Evolutionary conservation across 2,797 vertebrate genomes (phyloP).

Genomic region (Sphenodon punctatus): DNA sequence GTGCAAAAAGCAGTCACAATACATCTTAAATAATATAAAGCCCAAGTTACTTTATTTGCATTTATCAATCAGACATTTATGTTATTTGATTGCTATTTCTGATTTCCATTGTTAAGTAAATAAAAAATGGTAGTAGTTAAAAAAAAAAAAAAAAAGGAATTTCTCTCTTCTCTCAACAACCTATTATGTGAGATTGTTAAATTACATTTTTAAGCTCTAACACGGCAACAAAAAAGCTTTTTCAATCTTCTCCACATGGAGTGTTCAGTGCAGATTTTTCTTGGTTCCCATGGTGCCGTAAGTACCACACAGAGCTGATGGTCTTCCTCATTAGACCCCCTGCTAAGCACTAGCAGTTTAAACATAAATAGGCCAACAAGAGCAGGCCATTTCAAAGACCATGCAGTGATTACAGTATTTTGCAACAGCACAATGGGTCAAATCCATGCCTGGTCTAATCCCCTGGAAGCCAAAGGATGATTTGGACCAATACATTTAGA

Average conservation of each 20-base stretch:
- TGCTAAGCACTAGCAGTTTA: neutral
- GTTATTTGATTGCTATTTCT: too few species aligned
- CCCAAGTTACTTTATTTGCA: too few species aligned
- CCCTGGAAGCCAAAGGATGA: neutral
- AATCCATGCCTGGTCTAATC: neutral
- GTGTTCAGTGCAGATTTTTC: neutral
- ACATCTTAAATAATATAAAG: too few species aligned
- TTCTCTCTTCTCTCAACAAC: neutral
- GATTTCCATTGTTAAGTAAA: too few species aligned
- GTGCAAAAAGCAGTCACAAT: too few species aligned
- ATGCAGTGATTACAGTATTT: too few species aligned
- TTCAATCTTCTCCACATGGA: slow-evolving; percentile 6
- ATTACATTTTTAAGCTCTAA: neutral
- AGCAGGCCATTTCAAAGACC: neutral
- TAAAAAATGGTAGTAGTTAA: too few species aligned
- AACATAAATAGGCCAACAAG: neutral
- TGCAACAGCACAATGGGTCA: neutral
- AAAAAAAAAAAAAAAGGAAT: too few species aligned
- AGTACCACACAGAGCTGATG: neutral
- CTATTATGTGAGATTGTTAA: neutral
- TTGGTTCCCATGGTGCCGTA: neutral
- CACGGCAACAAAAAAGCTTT: neutral
- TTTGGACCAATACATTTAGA: neutral
- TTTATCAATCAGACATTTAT: too few species aligned
- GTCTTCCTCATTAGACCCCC: slow-evolving; percentile 6